Conservation (phyloP, 2,797 vertebrate genomes). For the Limnodromus scolopaceus region DNA sequence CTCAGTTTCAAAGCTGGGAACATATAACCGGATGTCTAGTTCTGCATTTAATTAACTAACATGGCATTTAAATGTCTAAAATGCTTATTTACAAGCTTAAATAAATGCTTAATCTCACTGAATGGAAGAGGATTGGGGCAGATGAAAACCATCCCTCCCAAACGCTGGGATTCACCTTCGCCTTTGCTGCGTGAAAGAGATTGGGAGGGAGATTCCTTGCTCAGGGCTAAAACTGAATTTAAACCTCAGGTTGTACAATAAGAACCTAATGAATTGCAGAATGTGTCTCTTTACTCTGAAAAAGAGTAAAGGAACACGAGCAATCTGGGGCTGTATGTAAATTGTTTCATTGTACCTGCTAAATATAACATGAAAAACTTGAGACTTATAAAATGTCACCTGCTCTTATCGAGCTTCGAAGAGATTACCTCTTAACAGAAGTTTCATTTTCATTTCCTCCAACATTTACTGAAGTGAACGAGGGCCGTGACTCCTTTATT, state of each 20-base stretch:
- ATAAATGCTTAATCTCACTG: background rate
- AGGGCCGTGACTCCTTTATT: conserved; percentile 70
- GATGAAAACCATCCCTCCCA: background rate
- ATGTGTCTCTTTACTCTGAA: background rate
- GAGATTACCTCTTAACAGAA: conserved; percentile 72
- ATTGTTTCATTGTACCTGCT: conserved; percentile 67
- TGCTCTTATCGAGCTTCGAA: conserved; percentile 59
- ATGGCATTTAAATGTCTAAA: background rate
- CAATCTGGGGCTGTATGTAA: conserved; percentile 60
- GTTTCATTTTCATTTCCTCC: conserved; percentile 77
- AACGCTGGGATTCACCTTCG: background rate
- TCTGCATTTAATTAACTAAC: background rate
- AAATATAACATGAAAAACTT: conserved; percentile 66
- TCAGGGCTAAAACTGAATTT: background rate
- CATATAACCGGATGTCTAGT: background rate
- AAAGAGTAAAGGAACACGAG: background rate
- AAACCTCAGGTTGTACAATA: background rate
- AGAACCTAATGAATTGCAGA: background rate
- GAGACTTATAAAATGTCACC: conserved; percentile 70
- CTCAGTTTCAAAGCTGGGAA: background rate
- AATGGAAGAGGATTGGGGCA: background rate
- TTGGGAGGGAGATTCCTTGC: background rate
- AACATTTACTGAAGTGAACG: conserved; percentile 59
- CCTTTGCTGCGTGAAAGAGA: background rate
- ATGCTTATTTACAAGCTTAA: background rate